Percentiles rank a stretch among this genome's conserved stretches.
These are phyloP conservation scores for Papilio elwesi DNA, from an alignment of 2,888 invertebrate species.

Conservation along the genomic window DNA sequence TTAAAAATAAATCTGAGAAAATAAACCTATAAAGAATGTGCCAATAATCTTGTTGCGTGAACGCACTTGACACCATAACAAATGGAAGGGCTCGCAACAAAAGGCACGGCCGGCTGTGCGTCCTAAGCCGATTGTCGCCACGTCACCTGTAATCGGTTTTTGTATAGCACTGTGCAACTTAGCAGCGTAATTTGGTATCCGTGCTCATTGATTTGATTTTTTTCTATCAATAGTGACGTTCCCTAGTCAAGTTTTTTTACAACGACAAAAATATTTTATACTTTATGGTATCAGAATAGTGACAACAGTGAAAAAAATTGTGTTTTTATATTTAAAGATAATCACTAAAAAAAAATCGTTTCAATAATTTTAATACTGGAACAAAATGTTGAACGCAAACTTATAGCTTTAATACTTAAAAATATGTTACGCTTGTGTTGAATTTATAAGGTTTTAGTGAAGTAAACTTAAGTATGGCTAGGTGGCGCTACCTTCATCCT, in stretches of 20 bases:
- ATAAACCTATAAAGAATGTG: slow-evolving; percentile 55
- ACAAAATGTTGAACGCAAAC: no score
- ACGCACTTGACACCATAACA: slow-evolving; percentile 76
- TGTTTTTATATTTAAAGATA: no score
- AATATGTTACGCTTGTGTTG: background rate
- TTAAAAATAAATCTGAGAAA: slow-evolving; percentile 39
- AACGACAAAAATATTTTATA: slow-evolving; percentile 1
- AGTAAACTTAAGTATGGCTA: background rate
- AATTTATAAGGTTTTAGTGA: background rate
- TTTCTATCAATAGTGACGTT: slow-evolving; percentile 10
- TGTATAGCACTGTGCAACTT: slow-evolving; percentile 49
- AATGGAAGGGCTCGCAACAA: slow-evolving; percentile 66
- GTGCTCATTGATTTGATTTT: background rate
- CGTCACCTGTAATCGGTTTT: slow-evolving; percentile 57
- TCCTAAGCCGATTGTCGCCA: slow-evolving; percentile 61
- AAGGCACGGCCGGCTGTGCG: slow-evolving; percentile 54
- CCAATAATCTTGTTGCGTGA: slow-evolving; percentile 65
- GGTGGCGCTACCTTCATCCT: slow-evolving; percentile 2
- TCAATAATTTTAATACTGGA: no score
- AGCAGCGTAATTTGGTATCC: slow-evolving; percentile 34
- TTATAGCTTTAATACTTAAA: no score
- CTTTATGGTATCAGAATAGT: slow-evolving; percentile 12
- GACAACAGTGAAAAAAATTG: background rate
- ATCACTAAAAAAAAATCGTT: no score
- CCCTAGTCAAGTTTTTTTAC: slow-evolving; percentile 16